Conservation (phyloP, 2,113 vertebrate genomes). For the Grallaria varia region DNA sequence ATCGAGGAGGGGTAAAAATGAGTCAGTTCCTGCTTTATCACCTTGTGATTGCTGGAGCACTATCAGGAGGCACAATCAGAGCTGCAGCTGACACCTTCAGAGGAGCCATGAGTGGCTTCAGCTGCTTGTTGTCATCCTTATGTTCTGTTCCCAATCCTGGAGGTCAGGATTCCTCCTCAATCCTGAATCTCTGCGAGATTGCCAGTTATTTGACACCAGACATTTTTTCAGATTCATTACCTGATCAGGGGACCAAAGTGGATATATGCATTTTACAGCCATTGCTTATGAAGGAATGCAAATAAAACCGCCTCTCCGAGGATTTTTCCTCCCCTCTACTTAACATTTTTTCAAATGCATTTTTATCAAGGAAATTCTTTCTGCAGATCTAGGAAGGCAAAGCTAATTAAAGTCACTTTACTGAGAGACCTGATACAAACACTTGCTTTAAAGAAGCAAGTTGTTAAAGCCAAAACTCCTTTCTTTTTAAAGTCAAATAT, state of each 20-base stretch:
- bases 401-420: conserved; percentile 6
- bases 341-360: background rate
- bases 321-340: background rate
- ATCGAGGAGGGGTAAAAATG: background rate
- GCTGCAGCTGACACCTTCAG: background rate
- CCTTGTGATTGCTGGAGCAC: background rate
- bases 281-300: background rate
- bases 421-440: background rate
- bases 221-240: background rate
- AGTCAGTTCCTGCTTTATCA: background rate
- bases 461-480: background rate
- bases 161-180: background rate
- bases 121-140: background rate
- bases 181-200: background rate
- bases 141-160: background rate
- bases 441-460: background rate
- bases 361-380: conserved; percentile 18
- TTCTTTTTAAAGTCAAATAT: background rate
- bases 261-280: background rate
- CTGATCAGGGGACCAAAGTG: background rate
- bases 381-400: background rate
- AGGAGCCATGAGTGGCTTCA: background rate
- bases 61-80: background rate
- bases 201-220: background rate
- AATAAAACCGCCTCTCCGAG: background rate